A percentile compares a stretch with the other conserved stretches of the same genome.
Conservation (phyloP, 92 coral and sea anemone genomes). For the Phenganax marumi region DNA sequence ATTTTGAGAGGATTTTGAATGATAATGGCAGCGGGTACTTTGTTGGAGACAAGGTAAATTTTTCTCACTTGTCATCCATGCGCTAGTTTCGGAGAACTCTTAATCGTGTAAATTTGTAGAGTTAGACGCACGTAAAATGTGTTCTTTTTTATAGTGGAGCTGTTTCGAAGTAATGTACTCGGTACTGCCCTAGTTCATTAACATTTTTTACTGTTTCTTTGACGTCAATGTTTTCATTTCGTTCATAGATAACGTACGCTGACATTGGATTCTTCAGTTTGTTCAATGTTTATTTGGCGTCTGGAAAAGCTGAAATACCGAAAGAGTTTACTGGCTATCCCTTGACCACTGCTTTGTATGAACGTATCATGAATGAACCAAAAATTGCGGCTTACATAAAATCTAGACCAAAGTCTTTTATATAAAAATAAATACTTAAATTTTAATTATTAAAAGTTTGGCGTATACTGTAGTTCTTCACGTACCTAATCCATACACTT, state of each 20-base stretch:
- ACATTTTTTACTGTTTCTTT: background rate
- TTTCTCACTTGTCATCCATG: background rate
- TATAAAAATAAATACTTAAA: background rate
- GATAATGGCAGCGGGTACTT: constrained; percentile 37
- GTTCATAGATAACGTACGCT: constrained; percentile 54
- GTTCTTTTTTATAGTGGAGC: too few species aligned
- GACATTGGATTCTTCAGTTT: constrained; percentile 54
- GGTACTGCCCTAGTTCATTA: too few species aligned
- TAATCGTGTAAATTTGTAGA: too few species aligned
- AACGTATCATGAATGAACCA: constrained; percentile 3
- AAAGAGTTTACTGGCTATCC: constrained; percentile 41
- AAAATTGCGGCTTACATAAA: constrained; percentile 1
- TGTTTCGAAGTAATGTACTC: too few species aligned
- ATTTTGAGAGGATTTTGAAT: constrained; percentile 18
- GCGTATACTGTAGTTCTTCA: too few species aligned
- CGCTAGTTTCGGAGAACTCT: too few species aligned
- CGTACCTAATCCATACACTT: too few species aligned
- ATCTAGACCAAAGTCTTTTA: background rate
- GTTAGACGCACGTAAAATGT: background rate
- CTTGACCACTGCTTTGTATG: background rate
- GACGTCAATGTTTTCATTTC: background rate
- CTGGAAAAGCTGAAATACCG: constrained; percentile 42
- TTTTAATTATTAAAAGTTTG: background rate
- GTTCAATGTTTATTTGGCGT: constrained; percentile 40
- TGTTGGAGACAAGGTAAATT: constrained; percentile 41